Base-by-base conservation (phyloP, 2,888 invertebrate genomes). In the Melolontha melolontha region DNA sequence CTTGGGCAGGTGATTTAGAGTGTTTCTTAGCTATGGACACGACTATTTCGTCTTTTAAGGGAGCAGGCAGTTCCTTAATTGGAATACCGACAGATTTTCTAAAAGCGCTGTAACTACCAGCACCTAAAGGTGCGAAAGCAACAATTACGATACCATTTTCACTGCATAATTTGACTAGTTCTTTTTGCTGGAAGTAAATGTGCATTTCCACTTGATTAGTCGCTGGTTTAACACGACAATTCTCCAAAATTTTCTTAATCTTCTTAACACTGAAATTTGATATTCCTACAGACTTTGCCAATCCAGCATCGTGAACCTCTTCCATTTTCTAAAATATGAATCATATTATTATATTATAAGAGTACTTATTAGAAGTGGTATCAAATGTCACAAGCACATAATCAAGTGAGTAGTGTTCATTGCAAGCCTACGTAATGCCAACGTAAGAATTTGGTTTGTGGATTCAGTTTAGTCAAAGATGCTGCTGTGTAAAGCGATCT, bases 241-340 rank as follows among this genome's bases (percentile, higher is more conserved):
- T 84, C 16, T 85, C 84, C 44, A 89, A 78, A 62, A 94, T 81
- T 59, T 89, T 85, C 65, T 86, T 84, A 68, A 95, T 85, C 82
- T 95, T 95, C 22, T 85, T 84, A 39, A 83, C 84, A 78, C 90
- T 93, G 78, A 93, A 89, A 80, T 95, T 95, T 0, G 94, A 95
- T 5, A 95, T 81, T 0, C 95, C 95, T 76, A 95, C 91, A 14
- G 92, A 87, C 74, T 88, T 91, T 0, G 90, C 85, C 41, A 17
- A 17, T 0, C 57, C 57, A 12, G 44, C 44, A 5, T 42, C 6
- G 2, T 57, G n/a, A n/a, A 42, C 42, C n/a, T 57, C 57, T 57
- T 57, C 57, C 42, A 57, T 57, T 57, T 44, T 44, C 57, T 57
- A 16, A 34, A 34, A 34, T 1, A 10, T 2, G 7, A 34, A 22